phyloP scores from a whole-genome alignment of 2,888 invertebrate genomes.

The Cryptus armator region DNA sequence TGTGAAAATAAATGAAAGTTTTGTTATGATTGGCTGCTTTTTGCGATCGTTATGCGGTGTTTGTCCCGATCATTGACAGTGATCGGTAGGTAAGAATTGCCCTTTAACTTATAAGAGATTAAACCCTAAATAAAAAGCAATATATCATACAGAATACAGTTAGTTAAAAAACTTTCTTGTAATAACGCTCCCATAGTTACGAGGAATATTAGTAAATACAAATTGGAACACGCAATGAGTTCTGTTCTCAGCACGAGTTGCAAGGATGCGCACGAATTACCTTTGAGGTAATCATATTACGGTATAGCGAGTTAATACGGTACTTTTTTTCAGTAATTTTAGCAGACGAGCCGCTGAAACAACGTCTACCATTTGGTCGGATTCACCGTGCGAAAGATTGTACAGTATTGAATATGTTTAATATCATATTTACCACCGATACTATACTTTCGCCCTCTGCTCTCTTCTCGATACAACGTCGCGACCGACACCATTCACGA shows the following conservation, averaged over 20 bases:
- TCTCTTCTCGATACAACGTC: slow-evolving; percentile 1
- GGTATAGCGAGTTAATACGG: slow-evolving; percentile 12
- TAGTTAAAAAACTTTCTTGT: no score
- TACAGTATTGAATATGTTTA: neutral
- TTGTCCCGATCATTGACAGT: neutral
- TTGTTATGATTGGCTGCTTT: neutral
- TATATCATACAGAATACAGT: no score
- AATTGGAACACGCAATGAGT: slow-evolving; percentile 18
- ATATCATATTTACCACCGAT: slow-evolving; percentile 3
- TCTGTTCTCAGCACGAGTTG: neutral
- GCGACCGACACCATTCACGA: slow-evolving; percentile 23
- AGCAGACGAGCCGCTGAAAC: neutral
- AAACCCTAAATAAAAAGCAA: no score
- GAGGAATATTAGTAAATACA: neutral
- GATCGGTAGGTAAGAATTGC: neutral
- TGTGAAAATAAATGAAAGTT: slow-evolving; percentile 6
- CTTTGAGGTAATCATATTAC: slow-evolving; percentile 10
- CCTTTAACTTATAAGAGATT: no score
- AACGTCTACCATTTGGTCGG: neutral
- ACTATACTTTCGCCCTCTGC: slow-evolving; percentile 35
- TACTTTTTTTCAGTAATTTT: neutral
- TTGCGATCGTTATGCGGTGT: neutral
- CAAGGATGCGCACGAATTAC: slow-evolving; percentile 4
- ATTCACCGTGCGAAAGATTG: neutral
- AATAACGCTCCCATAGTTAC: neutral